Percentiles rank a stretch among this genome's conserved stretches.
phyloP scores from a whole-genome alignment of 2,888 invertebrate genomes.

The Cheilosia vernalis region DNA sequence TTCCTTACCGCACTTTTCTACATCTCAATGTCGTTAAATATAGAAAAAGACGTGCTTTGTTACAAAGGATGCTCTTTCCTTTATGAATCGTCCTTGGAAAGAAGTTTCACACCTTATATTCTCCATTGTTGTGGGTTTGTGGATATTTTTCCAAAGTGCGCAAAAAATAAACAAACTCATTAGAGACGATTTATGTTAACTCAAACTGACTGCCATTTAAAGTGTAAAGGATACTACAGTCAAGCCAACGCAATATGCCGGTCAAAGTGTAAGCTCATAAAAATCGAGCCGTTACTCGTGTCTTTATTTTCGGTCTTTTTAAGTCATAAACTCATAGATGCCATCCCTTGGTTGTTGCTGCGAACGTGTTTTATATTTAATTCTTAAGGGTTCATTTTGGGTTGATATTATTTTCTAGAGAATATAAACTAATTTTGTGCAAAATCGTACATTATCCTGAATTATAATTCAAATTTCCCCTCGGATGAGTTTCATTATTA shows the following conservation, averaged over 20 bases:
- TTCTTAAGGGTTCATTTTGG: neutral
- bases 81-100: too few relatives aligned
- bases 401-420: slow-evolving; percentile 13
- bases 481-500: slow-evolving; percentile 39
- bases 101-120: too few relatives aligned
- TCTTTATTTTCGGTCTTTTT: slow-evolving; percentile 24
- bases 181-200: slow-evolving; percentile 12
- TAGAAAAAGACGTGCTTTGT: too few relatives aligned
- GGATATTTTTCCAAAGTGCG: neutral
- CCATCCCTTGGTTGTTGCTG: too few relatives aligned
- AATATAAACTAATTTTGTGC: neutral
- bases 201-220: slow-evolving; percentile 1
- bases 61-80: too few relatives aligned
- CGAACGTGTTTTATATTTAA: slow-evolving; percentile 27
- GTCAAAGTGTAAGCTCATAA: slow-evolving; percentile 66
- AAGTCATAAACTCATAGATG: too few relatives aligned
- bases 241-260: slow-evolving; percentile 1
- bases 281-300: slow-evolving; percentile 23
- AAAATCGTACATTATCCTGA: slow-evolving; percentile 40
- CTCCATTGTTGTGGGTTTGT: too few relatives aligned
- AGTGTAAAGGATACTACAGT: slow-evolving; percentile 24
- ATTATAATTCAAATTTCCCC: slow-evolving; percentile 57
- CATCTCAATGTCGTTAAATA: too few relatives aligned
- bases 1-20: too few relatives aligned
- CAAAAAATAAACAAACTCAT: slow-evolving; percentile 32